Base-by-base conservation (phyloP, 2,797 vertebrate genomes). In the Trichosurus vulpecula region DNA sequence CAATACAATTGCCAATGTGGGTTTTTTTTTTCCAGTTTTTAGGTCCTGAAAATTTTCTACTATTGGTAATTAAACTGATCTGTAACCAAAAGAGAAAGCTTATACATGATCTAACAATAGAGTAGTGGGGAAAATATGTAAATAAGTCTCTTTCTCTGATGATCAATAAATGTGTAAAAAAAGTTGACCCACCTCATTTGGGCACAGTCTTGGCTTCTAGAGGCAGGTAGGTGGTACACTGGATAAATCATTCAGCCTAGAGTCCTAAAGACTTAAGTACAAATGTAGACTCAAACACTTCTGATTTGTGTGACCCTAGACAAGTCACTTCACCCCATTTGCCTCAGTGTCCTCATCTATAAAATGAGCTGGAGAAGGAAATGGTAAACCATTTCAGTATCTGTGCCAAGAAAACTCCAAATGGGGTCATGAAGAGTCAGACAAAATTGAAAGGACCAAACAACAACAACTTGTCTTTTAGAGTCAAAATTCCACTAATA, bases 1-100 rank as follows among this genome's bases (percentile, higher is more conserved):
- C 93, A 96, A 97, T 74, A 95, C 91, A 96, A 90, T 95, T 91
- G 93, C 91, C 97, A 95, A 94, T 93, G 90, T 25, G 31, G 0
- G 8, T 31, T 91, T 9, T 27, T 57, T n/a, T 90, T 54, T 47
- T 3, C 91, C 1, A 0, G 51, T 35, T 35, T 95, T 1, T 90
- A 95, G 93, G 13, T 94, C 52, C 57, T n/a, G 29, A 91, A 96
- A 93, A 94, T 90, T 81, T 66, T 93, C 47, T 91, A 31, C 10
- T 92, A 0, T 27, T 61, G 31, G 29, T 51, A 92, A 95, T 90
- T 53, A 94, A 74, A 91, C 12, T 30, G 2, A 54, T 91, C 51
- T n/a, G 41, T 31, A 55, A 53, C 12, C 2, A 54, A n/a, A 92
- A 95, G 58, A 41, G 8, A 61, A 95, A 93, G 54, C 53, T 57